Evolutionary conservation across 2,888 invertebrate genomes (phyloP).

Genomic region (Muschampia plurimacula): DNA sequence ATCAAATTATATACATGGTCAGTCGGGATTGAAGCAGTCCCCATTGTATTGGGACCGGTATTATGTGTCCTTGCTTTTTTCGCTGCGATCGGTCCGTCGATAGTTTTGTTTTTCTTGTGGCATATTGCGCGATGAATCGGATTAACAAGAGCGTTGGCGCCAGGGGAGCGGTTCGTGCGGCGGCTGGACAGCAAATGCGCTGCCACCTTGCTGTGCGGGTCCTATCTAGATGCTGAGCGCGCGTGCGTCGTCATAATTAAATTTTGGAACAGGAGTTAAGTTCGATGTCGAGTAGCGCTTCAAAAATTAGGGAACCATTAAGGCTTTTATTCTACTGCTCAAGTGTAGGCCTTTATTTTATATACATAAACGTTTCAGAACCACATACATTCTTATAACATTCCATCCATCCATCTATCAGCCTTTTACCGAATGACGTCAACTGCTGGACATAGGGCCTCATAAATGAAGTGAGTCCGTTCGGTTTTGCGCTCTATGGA

Average conservation of each 20-base stretch:
- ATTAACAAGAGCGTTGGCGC: slow-evolving; percentile 80
- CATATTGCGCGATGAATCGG: slow-evolving; percentile 69
- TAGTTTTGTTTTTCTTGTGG: slow-evolving; percentile 62
- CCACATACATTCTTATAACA: too few species aligned
- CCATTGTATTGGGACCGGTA: slow-evolving; percentile 64
- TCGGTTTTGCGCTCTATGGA: too few species aligned
- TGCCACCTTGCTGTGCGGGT: slow-evolving; percentile 58
- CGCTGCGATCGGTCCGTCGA: slow-evolving; percentile 49
- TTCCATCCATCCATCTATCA: too few species aligned
- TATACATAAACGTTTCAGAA: neutral
- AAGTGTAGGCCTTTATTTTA: neutral
- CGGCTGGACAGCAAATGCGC: slow-evolving; percentile 73
- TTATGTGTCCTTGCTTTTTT: slow-evolving; percentile 63
- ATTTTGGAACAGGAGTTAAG: neutral
- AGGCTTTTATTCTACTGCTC: neutral
- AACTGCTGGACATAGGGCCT: too few species aligned
- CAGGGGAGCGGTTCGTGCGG: slow-evolving; percentile 60
- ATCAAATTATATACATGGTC: neutral
- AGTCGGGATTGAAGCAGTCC: neutral
- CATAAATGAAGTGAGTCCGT: too few species aligned
- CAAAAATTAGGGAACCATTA: neutral
- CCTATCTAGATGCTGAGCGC: slow-evolving; percentile 61
- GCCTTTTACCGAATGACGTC: too few species aligned
- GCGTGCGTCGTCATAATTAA: slow-evolving; percentile 27
- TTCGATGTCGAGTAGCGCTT: neutral